Evolutionary conservation across 2,113 vertebrate species (phyloP), one percentile per base, ranked within the genome.

Genomic region (Platichthys flesus): DNA sequence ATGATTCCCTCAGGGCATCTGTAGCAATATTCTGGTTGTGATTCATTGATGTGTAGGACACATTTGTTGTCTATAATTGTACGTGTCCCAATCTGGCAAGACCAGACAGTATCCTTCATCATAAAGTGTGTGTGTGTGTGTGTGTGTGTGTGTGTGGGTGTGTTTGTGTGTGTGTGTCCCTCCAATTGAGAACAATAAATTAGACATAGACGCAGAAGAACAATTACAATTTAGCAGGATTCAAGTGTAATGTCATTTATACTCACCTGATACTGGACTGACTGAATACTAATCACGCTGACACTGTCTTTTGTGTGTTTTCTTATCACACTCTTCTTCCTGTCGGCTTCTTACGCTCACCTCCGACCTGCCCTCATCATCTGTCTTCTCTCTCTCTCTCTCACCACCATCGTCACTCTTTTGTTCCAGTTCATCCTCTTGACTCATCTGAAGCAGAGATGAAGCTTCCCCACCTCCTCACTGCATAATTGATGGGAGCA

Each of bases 401-500:
- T 7, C 28, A 7, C 28, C 24, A 24, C 2, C 24, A 2, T 62
- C 56, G 10, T 56, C 74, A 31, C 31, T 66, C 70, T 76, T 84
- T 83, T 75, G 72, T 81, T 78, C 18, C 71, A 59, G 13, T 3
- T 23, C 59, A 71, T 78, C 75, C 67, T 64, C 18, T 45, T 87
- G 82, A 88, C 69, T 89, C 84, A 85, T 79, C 79, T 49, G 40
- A 84, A 74, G 85, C 80, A 82, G 68, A 76, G 64, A 79, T 52
- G 40, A 81, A 37, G 78, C 76, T 21, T 15, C 37, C 54, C 9
- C 26, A 10, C 72, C 24, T 54, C 20, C 62, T 71, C 56, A 23
- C 68, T 88, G 78, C 85, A 89, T 89, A 90, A 86, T 90, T 89
- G 84, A 88, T 87, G 79, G 76, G 68, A 84, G 76, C 79, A 52